Evolutionary conservation across 2,888 invertebrate genomes (phyloP).

Genomic region (Nomada fucata): DNA sequence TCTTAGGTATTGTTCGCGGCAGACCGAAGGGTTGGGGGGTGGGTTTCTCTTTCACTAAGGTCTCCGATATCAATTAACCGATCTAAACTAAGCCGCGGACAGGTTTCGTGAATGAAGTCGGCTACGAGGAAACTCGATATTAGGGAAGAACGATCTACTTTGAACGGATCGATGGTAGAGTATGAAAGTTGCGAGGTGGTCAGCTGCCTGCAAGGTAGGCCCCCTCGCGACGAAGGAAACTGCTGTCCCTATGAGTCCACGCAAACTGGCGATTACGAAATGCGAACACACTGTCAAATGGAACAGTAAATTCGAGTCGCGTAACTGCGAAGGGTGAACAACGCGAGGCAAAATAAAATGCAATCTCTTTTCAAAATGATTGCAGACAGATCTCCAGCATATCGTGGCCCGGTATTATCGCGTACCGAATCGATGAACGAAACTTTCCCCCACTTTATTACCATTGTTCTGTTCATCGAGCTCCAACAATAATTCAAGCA

Average conservation of each 20-base stretch:
- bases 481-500: background rate
- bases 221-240: background rate
- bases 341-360: too few species aligned
- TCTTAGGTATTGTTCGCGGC: too few species aligned
- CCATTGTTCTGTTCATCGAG: background rate
- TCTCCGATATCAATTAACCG: slow-evolving; percentile 1
- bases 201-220: background rate
- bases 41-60: background rate
- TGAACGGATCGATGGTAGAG: background rate
- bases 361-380: too few species aligned
- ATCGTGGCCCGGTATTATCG: too few species aligned
- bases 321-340: too few species aligned
- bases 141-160: slow-evolving; percentile 15
- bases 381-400: too few species aligned
- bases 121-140: slow-evolving; percentile 12
- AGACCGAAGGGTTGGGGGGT: too few species aligned
- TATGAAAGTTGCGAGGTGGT: slow-evolving; percentile 14
- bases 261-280: background rate
- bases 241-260: background rate
- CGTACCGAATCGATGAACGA: background rate
- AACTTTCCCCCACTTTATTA: background rate
- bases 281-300: background rate
- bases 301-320: background rate
- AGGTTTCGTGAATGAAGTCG: background rate
- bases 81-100: background rate